Evolutionary conservation across 92 coral and sea anemone species (phyloP), one percentile per base, ranked within the genome.

Genomic region (Phenganax marumi): DNA sequence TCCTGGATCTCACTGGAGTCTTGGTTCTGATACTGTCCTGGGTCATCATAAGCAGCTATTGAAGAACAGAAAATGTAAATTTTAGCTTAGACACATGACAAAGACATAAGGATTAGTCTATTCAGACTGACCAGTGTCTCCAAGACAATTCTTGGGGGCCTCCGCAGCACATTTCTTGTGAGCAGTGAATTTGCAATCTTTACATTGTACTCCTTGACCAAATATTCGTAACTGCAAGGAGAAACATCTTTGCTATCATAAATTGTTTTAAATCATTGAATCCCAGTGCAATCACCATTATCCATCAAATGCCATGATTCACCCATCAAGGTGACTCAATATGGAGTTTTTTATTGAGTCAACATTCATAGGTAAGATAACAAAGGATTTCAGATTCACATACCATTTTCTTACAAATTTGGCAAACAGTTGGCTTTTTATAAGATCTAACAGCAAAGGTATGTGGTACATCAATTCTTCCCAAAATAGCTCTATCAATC

Each of bases 141-240:
- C 97, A 26, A 90, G 85, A 62, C 98, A 95, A 87, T 92, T 95
- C 74, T 95, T 95, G 0, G 97, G 96, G 10, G 97, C 98, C 70
- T 92, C 88, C 49, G 86, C 91, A 0, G 95, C 90, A 68, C 98
- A 95, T 70, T 86, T 89, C 54, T 88, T 92, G 77, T 93, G 97
- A 73, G 84, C 95, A 92, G 93, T 95, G 80, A 92, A 95, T 68
- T 95, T 95, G 74, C 98, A 95, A 87, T 95, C 98, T 92, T 95
- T 95, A 73, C 98, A 95, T 76, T 92, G 98, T 3, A 95, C 87
- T 60, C 97, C 97, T 81, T 95, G 98, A 47, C 93, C 90, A 69
- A 95, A 95, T 53, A 95, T 43, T 17, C 97, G 95, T 80, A 84
- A 89, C 65, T 92, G 80, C 97, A 91, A 80, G 19, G 61, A 71